Evolutionary conservation across 1,140 invertebrate species (phyloP).

Genomic region (Calephelis nemesis): DNA sequence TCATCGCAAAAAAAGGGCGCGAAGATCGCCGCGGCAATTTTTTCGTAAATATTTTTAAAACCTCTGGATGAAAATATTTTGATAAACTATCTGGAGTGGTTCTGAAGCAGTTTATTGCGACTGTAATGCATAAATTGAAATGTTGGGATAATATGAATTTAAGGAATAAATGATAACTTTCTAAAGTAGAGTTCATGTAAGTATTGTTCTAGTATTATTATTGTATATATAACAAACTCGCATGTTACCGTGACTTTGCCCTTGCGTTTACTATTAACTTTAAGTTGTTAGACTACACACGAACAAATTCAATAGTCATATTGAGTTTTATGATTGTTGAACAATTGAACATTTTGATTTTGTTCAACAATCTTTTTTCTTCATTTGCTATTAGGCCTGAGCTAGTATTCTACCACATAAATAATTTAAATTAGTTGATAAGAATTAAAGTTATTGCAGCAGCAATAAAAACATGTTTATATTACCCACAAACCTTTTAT

Average conservation of each 20-base stretch:
- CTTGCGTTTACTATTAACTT: too few relatives aligned
- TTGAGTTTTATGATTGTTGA: too few relatives aligned
- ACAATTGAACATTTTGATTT: too few relatives aligned
- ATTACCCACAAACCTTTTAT: constrained; percentile 5
- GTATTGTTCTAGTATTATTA: constrained; percentile 30
- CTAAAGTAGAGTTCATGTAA: constrained; percentile 57
- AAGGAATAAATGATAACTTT: constrained; percentile 39
- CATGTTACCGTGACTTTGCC: too few relatives aligned
- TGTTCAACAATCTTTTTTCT: too few relatives aligned
- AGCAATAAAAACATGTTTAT: not conserved
- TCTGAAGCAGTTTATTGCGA: not conserved
- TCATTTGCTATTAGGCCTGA: too few relatives aligned
- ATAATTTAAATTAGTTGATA: not conserved
- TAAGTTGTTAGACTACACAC: too few relatives aligned
- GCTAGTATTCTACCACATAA: too few relatives aligned
- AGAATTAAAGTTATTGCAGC: not conserved
- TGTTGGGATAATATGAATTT: constrained; percentile 30
- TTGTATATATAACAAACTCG: not conserved
- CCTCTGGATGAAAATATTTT: not conserved
- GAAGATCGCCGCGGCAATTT: constrained; percentile 50
- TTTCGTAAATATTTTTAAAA: constrained; percentile 12
- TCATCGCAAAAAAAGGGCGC: constrained; percentile 63
- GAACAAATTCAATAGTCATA: too few relatives aligned
- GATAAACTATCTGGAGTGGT: not conserved
- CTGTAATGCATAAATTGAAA: constrained; percentile 33